Base-by-base conservation (phyloP, 2,113 vertebrate species). In the Dolichotis patagonum region DNA sequence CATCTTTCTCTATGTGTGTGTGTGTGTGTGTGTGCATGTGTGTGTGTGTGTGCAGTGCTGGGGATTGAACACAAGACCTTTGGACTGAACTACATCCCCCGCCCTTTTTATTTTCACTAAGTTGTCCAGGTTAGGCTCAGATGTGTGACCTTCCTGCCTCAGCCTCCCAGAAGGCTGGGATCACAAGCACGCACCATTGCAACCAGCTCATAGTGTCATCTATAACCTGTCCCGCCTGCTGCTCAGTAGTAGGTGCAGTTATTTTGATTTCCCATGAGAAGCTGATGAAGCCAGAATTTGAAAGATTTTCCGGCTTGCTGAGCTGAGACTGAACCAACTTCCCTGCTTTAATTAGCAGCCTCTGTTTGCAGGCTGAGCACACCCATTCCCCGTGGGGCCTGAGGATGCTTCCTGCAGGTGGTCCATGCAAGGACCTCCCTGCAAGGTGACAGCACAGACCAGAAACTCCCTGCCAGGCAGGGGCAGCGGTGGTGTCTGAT, bases 181-280 rank as follows among this genome's bases (percentile, higher is more conserved):
- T 54, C 32, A 32, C 46, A 32, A 52, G 30, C 43, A 49, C 3
- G 73, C 73, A 77, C 26, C 26, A 43, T 26, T 41, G 67, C 24
- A 28, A 43, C 24, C 5, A 1, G 30, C 19, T 2, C 0, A 0
- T 1, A 1, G 43, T 32, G 3, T 1, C 0, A 1, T 22, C 30
- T 60, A 12, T 12, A 24, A 9, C 7, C 20, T 20, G 3, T 20
- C 62, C 0, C 16, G 0, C 17, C 4, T 46, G 41, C 71, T 41
- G 11, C 7, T 3, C 10, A 7, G 77, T 22, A 3, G 4, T 13
- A n/a, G 17, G 1, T 0, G 1, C 0, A 3, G 56, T 52, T 2
- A 0, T 16, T 46, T 65, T 24, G 12, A 8, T 16, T 65, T 30
- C 60, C 38, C 12, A 2, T 0, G 0, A 0, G 41, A 26, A 12